A percentile compares a stretch with the other conserved stretches of the same genome.
These are phyloP conservation scores for Aleiodes testaceus DNA, from an alignment of 2,888 invertebrate genomes.

Conservation along the genomic window DNA sequence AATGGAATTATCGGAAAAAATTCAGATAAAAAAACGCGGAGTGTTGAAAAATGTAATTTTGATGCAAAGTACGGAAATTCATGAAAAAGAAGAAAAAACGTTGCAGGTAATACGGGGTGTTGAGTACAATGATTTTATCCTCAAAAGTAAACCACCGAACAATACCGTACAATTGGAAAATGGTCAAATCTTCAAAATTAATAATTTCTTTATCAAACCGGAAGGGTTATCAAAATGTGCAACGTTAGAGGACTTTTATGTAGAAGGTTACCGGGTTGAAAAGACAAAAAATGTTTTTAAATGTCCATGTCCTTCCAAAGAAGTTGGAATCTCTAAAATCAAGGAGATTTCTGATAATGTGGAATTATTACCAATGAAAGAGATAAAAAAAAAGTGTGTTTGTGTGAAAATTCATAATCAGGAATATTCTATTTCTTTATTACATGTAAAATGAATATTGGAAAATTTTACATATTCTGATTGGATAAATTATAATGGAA, in stretches of 20 bases:
- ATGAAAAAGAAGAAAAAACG: background rate
- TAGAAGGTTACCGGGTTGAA: background rate
- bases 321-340: background rate
- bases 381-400: too few relatives aligned
- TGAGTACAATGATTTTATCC: background rate
- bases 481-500: too few relatives aligned
- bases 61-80: too few relatives aligned
- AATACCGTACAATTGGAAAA: slow-evolving; percentile 11
- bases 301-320: background rate
- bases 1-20: background rate
- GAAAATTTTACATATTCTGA: too few relatives aligned
- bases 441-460: too few relatives aligned
- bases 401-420: too few relatives aligned
- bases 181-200: too few relatives aligned
- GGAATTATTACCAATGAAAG: too few relatives aligned
- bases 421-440: too few relatives aligned
- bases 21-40: too few relatives aligned
- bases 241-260: background rate
- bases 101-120: background rate
- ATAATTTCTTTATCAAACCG: background rate
- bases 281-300: background rate
- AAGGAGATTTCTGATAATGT: background rate
- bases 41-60: background rate
- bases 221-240: background rate
- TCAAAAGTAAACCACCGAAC: background rate